Base-by-base conservation (phyloP, 2,888 invertebrate species). In the Fragum sueziense region DNA sequence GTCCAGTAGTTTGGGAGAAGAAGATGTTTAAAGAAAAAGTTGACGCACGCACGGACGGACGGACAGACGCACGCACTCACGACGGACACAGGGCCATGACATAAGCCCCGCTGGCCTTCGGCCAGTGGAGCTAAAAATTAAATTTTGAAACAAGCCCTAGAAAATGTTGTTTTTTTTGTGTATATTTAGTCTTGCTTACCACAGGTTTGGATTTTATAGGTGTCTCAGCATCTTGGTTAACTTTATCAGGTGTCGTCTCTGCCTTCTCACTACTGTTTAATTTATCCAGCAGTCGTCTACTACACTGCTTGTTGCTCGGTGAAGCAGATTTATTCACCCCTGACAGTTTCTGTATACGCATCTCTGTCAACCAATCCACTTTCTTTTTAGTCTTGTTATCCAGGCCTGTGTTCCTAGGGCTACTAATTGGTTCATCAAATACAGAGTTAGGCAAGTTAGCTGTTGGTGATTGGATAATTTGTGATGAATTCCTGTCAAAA, bases 361-460 rank as follows among this genome's bases (percentile, higher is more conserved):
- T 85, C 70, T 84, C 80, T 14, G 88, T 88, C 61, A 89, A 75
- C 89, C 89, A 89, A 73, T 89, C 86, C 20, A 86, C 72, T 68
- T 79, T 84, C 54, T 74, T 70, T 29, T 69, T 76, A 73, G 71
- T 76, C 0, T 74, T 74, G 22, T 76, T 79, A 52, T 82, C 72
- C 22, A 41, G 27, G 14, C 37, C 31, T 68, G 67, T 41, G 25
- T 65, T 20, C 70, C 77, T 72, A 17, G 73, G 31, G 47, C 74
- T 82, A 2, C 57, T 76, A 2, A 76, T 67, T 22, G 85, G 82
- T 57, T 85, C 85, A 67, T 88, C 88, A 17, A 85, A 65, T 9
- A 87, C 85, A 17, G 84, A 69, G 62, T 89, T 89, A 51, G 89
- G 89, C 0, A 89, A 79, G 70, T 86, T 85, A 4, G 85, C 78